Evolutionary conservation across 2,888 invertebrate genomes (phyloP).

Genomic region (Fissipunctia ypsillon): DNA sequence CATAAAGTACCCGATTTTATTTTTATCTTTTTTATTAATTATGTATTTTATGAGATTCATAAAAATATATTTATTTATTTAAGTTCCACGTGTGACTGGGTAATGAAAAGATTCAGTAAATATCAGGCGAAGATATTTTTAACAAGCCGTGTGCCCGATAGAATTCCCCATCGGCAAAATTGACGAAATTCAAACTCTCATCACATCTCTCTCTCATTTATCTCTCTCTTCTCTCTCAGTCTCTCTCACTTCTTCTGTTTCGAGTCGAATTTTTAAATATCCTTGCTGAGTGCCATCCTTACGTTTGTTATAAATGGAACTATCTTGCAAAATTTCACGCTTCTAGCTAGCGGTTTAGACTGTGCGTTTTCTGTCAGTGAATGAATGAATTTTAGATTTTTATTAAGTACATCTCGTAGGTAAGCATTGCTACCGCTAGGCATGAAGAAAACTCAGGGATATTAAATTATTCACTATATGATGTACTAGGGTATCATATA

Average conservation of each 20-base stretch:
- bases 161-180: neutral
- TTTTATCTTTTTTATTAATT: neutral
- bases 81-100: neutral
- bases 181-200: neutral
- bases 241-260: no score
- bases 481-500: no score
- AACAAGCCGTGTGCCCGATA: neutral
- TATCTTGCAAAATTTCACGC: neutral
- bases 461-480: no score
- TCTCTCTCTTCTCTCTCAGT: no score
- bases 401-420: no score
- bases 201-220: no score
- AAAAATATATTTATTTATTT: neutral
- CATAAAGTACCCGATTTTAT: neutral
- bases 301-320: neutral
- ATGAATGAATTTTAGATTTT: no score
- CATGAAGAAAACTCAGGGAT: no score
- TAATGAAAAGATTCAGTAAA: neutral
- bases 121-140: neutral
- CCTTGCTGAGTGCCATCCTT: neutral
- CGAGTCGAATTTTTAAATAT: neutral
- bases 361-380: no score
- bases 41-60: no score
- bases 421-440: neutral
- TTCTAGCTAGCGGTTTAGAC: neutral